Conservation (phyloP, 2,888 invertebrate species). For the Cepaea hortensis region DNA sequence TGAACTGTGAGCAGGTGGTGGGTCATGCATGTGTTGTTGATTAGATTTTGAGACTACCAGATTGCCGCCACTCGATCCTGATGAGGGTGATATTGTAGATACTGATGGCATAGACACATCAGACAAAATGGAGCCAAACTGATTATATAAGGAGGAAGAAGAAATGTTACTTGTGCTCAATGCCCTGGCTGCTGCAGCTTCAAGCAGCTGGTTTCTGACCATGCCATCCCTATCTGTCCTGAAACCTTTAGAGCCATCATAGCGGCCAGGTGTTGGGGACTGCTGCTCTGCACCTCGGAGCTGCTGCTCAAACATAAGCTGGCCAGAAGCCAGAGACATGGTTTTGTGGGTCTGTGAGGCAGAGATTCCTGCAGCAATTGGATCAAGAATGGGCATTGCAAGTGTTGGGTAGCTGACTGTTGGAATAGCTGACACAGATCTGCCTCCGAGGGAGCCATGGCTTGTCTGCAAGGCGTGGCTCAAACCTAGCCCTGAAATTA, state of each 20-base stretch:
- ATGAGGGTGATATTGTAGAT: slow-evolving; percentile 6
- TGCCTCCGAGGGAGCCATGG: slow-evolving; percentile 54
- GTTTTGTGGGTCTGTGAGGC: slow-evolving; percentile 63
- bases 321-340: slow-evolving; percentile 58
- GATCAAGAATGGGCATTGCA: slow-evolving; percentile 61
- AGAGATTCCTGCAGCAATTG: slow-evolving; percentile 56
- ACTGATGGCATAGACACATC: slow-evolving; percentile 20
- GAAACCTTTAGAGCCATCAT: slow-evolving; percentile 32
- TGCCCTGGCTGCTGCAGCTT: slow-evolving; percentile 36
- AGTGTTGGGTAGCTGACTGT: slow-evolving; percentile 59
- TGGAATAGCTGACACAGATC: slow-evolving; percentile 60
- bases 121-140: slow-evolving; percentile 51
- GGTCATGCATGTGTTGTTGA: slow-evolving; percentile 54
- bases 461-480: slow-evolving; percentile 55
- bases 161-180: slow-evolving; percentile 59
- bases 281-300: slow-evolving; percentile 46
- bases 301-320: slow-evolving; percentile 60
- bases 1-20: slow-evolving; percentile 72
- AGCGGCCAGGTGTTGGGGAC: slow-evolving; percentile 33
- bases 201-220: slow-evolving; percentile 40
- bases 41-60: slow-evolving; percentile 46
- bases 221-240: slow-evolving; percentile 19
- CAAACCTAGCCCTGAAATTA: slow-evolving; percentile 55
- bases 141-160: slow-evolving; percentile 52
- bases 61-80: not conserved